Evolutionary conservation across 2,113 vertebrate species (phyloP).

Genomic region (Saiga tatarica): DNA sequence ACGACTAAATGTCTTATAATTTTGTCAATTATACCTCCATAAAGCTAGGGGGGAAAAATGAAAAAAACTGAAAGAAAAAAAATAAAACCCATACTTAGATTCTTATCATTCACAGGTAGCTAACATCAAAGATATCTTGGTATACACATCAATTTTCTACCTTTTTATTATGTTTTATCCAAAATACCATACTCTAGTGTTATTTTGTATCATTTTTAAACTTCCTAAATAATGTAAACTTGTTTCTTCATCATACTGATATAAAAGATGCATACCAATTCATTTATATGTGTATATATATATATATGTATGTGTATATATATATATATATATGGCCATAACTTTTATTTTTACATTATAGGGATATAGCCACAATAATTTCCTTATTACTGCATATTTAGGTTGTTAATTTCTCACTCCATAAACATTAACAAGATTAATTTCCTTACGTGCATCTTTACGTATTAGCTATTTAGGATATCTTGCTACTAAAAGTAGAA

Average conservation of each 20-base stretch:
- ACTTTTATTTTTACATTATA: not conserved
- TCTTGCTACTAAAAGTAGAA: not conserved
- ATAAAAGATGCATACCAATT: not conserved
- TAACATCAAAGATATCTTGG: not conserved
- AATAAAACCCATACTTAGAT: not conserved
- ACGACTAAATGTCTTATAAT: not conserved
- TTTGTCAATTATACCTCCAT: not conserved
- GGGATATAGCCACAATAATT: not conserved
- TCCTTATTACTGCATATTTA: not conserved
- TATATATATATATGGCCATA: not conserved
- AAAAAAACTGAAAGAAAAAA: not conserved
- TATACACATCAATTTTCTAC: not conserved
- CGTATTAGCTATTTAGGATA: not conserved
- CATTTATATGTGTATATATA: not conserved
- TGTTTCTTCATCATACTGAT: not conserved
- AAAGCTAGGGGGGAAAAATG: not conserved
- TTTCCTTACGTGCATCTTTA: not conserved
- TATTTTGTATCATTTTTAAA: not conserved
- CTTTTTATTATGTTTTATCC: not conserved
- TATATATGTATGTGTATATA: not conserved
- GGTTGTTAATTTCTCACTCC: conserved; percentile 16
- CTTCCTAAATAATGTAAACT: not conserved
- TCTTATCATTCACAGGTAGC: not conserved
- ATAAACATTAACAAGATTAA: not conserved
- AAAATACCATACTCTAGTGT: not conserved